A percentile compares a stretch with the other conserved stretches of the same genome.
phyloP scores from a whole-genome alignment of 2,888 invertebrate species.

The Ametastegia equiseti region DNA sequence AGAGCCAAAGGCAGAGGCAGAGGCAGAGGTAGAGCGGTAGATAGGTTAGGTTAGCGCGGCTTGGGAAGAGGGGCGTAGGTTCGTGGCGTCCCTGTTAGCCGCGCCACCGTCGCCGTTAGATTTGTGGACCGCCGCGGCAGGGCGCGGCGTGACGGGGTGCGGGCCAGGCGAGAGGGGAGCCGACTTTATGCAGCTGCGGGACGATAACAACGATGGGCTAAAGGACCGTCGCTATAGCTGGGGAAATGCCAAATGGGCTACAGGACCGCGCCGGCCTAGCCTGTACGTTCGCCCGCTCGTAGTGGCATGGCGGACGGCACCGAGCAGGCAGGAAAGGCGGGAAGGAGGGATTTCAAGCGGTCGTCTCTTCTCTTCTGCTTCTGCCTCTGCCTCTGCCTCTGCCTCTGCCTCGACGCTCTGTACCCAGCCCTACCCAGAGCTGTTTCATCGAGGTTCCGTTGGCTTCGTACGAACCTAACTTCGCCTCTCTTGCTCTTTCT shows the following conservation, averaged over 20 bases:
- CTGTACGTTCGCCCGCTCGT: constrained; percentile 67
- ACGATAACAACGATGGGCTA: constrained; percentile 78
- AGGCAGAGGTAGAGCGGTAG: no score
- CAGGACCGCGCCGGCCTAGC: constrained; percentile 74
- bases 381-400: constrained; percentile 63
- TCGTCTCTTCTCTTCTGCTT: constrained; percentile 71
- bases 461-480: constrained; percentile 52
- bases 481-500: constrained; percentile 34
- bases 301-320: constrained; percentile 73
- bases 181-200: constrained; percentile 78
- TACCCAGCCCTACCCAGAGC: constrained; percentile 41
- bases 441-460: constrained; percentile 51
- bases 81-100: constrained; percentile 63
- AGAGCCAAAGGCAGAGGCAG: constrained; percentile 31
- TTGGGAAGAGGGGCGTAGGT: constrained; percentile 54
- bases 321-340: constrained; percentile 68
- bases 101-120: constrained; percentile 59
- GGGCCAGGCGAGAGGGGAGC: constrained; percentile 64
- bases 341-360: constrained; percentile 73
- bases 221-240: constrained; percentile 76
- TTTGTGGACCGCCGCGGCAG: constrained; percentile 52
- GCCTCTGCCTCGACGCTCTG: constrained; percentile 64
- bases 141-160: constrained; percentile 53
- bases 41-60: constrained; percentile 44
- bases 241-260: constrained; percentile 77